A percentile compares a stretch with the other conserved stretches of the same genome.
Evolutionary conservation across 2,888 invertebrate species (phyloP).

Genomic region (Fissipunctia ypsillon): DNA sequence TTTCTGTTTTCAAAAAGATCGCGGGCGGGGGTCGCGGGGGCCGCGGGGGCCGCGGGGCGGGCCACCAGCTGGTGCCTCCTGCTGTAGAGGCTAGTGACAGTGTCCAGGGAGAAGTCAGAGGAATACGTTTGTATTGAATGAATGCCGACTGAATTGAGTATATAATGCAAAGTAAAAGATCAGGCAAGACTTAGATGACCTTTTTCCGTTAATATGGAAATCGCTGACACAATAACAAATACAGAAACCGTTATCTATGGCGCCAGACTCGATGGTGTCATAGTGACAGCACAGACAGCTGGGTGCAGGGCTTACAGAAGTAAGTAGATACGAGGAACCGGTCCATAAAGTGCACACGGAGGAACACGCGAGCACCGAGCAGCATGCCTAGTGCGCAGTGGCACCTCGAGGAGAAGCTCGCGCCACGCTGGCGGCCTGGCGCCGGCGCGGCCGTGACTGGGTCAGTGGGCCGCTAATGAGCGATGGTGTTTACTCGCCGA

Average conservation of each 20-base stretch:
- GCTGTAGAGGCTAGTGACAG: not conserved
- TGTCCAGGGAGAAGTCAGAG: not conserved
- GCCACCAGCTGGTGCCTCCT: too few relatives aligned
- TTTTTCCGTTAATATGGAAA: conserved; percentile 2
- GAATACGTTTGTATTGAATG: not conserved
- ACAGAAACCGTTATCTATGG: not conserved
- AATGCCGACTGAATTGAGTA: not conserved
- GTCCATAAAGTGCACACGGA: not conserved
- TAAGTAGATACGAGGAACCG: too few relatives aligned
- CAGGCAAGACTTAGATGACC: not conserved
- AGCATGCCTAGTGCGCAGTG: not conserved
- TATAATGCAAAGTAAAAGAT: not conserved
- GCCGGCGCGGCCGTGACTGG: too few relatives aligned
- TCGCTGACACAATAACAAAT: not conserved
- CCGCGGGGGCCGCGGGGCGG: too few relatives aligned
- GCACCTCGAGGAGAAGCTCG: not conserved
- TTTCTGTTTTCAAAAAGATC: too few relatives aligned
- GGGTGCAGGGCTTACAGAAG: not conserved
- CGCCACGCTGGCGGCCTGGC: too few relatives aligned
- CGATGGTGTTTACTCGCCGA: conserved; percentile 66
- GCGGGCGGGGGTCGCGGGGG: too few relatives aligned
- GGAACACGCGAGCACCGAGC: not conserved
- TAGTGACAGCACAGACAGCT: not conserved
- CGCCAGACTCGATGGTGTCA: not conserved
- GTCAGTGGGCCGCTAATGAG: conserved; percentile 66